Evolutionary conservation across 2,888 invertebrate species (phyloP).

Genomic region (Apomyelois bistriatella): DNA sequence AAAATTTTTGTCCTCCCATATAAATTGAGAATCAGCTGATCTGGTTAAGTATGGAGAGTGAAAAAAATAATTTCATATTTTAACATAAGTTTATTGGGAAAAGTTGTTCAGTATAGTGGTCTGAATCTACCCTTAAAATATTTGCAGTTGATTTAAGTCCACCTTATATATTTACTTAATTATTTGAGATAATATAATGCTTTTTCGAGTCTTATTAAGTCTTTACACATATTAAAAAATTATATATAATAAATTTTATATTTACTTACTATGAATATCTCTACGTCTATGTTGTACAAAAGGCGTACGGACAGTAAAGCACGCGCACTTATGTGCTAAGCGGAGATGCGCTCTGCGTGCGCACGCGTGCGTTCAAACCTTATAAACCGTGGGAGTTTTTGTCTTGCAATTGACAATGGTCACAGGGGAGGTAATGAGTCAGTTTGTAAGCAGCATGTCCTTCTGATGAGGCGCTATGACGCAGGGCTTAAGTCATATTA

Average conservation of each 20-base stretch:
- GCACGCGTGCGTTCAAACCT: slow-evolving; percentile 58
- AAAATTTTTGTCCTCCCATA: too few relatives aligned
- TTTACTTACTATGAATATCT: slow-evolving; percentile 6
- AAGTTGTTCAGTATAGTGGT: too few relatives aligned
- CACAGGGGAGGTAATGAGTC: slow-evolving; percentile 72
- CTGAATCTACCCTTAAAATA: too few relatives aligned
- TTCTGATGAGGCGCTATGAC: slow-evolving; percentile 65
- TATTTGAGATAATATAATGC: too few relatives aligned
- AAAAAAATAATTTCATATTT: too few relatives aligned
- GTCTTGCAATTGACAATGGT: slow-evolving; percentile 74
- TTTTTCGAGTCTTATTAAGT: too few relatives aligned
- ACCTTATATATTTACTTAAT: too few relatives aligned
- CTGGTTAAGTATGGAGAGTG: too few relatives aligned
- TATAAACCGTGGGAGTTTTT: slow-evolving; percentile 79
- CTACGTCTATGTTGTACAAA: background rate
- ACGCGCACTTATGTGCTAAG: slow-evolving; percentile 49
- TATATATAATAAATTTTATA: background rate
- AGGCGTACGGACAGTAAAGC: slow-evolving; percentile 33
- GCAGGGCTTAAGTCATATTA: slow-evolving; percentile 51
- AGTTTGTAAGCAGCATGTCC: slow-evolving; percentile 72
- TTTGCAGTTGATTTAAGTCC: too few relatives aligned
- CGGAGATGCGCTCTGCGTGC: slow-evolving; percentile 71
- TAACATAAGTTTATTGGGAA: too few relatives aligned
- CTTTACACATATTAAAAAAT: too few relatives aligned
- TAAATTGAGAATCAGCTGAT: too few relatives aligned